Conservation (phyloP, 2,797 vertebrate genomes). For the Aeoliscus strigatus region DNA sequence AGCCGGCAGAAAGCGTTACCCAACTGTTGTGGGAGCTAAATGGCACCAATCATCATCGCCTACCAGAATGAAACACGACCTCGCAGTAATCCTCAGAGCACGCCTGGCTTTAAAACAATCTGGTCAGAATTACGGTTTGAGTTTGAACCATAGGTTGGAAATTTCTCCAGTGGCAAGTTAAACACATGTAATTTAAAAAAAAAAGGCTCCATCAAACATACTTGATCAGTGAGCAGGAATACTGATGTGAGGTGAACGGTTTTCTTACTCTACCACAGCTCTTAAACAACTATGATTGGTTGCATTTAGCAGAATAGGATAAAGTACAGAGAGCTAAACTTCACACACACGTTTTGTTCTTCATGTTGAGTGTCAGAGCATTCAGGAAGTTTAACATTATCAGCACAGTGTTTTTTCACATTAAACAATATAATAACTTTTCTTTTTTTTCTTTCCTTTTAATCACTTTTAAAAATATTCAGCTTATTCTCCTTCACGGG, state of each 20-base stretch:
- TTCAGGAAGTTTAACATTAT: slow-evolving; percentile 71
- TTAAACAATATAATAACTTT: slow-evolving; percentile 71
- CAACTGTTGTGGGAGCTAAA: slow-evolving; percentile 39
- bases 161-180: no score
- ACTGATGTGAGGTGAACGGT: slow-evolving; percentile 1
- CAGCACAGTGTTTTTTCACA: slow-evolving; percentile 74
- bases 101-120: no score
- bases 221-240: slow-evolving; percentile 1
- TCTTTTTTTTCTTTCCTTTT: slow-evolving; percentile 63
- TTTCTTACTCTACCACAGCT: slow-evolving; percentile 10
- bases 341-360: slow-evolving; percentile 60
- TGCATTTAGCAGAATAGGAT: slow-evolving; percentile 57
- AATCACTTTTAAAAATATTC: slow-evolving; percentile 76
- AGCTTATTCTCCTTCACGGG: slow-evolving; percentile 70
- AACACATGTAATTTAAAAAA: no score
- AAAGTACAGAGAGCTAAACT: slow-evolving; percentile 49
- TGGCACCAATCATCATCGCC: slow-evolving; percentile 45
- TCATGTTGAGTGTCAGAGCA: slow-evolving; percentile 61
- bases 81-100: no score
- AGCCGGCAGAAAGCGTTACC: slow-evolving; percentile 19
- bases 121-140: no score
- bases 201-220: slow-evolving; percentile 14
- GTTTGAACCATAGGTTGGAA: no score
- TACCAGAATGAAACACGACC: no score
- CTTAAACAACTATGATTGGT: slow-evolving; percentile 46